These are phyloP conservation scores for Clarias pachynema DNA, from an alignment of 2,797 vertebrate genomes.

Conservation along the genomic window DNA sequence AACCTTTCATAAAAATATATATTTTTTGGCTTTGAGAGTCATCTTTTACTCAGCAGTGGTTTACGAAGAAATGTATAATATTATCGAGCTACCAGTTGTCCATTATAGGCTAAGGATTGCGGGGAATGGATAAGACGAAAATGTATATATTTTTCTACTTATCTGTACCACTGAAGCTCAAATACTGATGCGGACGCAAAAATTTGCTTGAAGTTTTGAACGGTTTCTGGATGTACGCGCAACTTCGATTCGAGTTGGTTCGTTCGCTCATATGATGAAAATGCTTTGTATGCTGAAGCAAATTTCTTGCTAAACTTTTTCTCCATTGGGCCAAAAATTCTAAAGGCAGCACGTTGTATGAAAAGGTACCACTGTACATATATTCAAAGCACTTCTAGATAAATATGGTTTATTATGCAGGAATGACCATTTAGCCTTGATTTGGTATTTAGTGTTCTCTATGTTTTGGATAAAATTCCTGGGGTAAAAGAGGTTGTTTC, in stretches of 20 bases:
- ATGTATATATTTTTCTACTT: neutral
- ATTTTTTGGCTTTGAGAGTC: neutral
- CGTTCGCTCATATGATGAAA: too few species aligned
- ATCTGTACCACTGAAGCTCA: neutral
- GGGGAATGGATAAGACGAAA: neutral
- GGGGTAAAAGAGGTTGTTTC: neutral
- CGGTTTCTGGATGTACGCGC: too few species aligned
- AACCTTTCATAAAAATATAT: slow-evolving; percentile 14
- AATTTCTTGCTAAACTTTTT: too few species aligned
- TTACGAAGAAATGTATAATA: neutral
- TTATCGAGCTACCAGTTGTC: neutral
- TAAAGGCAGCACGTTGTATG: too few species aligned
- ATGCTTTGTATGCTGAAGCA: too few species aligned
- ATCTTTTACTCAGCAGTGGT: neutral
- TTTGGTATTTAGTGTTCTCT: neutral
- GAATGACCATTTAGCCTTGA: neutral
- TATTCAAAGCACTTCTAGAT: neutral
- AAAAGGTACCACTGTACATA: neutral
- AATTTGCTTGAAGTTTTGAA: too few species aligned
- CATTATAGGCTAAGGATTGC: neutral
- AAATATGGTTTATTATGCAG: neutral
- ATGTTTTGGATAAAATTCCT: neutral
- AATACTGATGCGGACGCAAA: neutral
- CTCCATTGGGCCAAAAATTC: too few species aligned
- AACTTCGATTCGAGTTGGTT: too few species aligned